Conservation (phyloP, 2,888 invertebrate species). For the Cephus spinipes region DNA sequence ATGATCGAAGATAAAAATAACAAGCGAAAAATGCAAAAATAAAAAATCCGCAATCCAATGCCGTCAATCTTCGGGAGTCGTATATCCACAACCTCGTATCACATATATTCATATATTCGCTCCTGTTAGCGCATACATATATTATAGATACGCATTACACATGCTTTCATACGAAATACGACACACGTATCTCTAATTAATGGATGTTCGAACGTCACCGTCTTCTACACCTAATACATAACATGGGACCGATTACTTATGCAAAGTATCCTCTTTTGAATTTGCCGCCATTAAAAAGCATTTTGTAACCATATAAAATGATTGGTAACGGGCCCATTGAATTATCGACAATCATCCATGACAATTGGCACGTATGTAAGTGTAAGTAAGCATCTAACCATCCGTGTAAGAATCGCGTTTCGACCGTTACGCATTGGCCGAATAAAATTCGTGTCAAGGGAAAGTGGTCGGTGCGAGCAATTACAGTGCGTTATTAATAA, state of each 20-base stretch:
- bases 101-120: neutral
- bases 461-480: neutral
- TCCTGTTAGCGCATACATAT: too few species aligned
- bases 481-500: neutral
- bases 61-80: neutral
- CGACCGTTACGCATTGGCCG: neutral
- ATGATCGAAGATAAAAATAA: neutral
- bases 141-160: neutral
- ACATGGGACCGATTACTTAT: neutral
- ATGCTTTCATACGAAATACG: neutral
- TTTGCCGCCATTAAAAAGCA: neutral
- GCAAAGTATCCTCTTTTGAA: too few species aligned
- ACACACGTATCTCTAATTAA: neutral
- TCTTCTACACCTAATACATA: neutral
- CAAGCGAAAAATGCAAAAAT: neutral
- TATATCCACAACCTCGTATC: neutral
- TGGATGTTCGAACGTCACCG: neutral
- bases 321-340: neutral
- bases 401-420: neutral
- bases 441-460: neutral
- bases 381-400: neutral
- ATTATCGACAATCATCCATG: neutral
- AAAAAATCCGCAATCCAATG: neutral
- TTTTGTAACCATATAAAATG: neutral
- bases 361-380: neutral